phyloP scores from a whole-genome alignment of 23 tunicate genomes.

The Aplidium turbinatum region DNA sequence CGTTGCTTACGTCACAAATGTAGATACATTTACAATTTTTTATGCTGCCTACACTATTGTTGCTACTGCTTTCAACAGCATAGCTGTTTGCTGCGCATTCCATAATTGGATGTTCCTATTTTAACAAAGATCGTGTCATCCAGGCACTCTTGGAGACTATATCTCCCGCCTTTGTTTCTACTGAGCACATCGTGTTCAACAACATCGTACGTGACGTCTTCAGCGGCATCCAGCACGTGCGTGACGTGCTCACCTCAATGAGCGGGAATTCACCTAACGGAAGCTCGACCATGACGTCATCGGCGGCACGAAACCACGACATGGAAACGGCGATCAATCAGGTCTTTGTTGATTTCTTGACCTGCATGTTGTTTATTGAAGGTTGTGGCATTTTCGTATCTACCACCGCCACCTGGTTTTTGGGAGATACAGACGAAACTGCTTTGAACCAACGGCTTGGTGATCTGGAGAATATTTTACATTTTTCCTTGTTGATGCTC shows the following conservation, averaged over 20 bases:
- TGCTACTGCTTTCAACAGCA: no score
- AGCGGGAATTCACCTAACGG: constrained; percentile 56
- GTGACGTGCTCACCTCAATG: constrained; percentile 69
- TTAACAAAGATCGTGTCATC: no score
- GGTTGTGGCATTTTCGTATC: no score
- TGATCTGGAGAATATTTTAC: no score
- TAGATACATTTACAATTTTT: no score
- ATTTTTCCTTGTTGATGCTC: no score
- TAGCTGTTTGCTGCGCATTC: neutral
- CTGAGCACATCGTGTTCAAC: constrained; percentile 56
- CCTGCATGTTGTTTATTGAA: neutral
- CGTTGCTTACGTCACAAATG: no score
- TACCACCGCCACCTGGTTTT: no score
- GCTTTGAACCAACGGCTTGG: no score
- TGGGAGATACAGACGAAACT: no score
- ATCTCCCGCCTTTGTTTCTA: constrained; percentile 56
- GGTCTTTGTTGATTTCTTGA: constrained; percentile 14
- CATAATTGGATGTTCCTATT: neutral
- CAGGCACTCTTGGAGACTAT: constrained; percentile 85
- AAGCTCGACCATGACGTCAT: constrained; percentile 33
- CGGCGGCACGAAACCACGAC: constrained; percentile 50
- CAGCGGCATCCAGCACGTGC: constrained; percentile 76
- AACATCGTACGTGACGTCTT: constrained; percentile 78
- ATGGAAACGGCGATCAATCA: constrained; percentile 61
- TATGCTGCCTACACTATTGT: no score